Evolutionary conservation across 2,797 vertebrate species (phyloP).

Genomic region (Xenops minutus): DNA sequence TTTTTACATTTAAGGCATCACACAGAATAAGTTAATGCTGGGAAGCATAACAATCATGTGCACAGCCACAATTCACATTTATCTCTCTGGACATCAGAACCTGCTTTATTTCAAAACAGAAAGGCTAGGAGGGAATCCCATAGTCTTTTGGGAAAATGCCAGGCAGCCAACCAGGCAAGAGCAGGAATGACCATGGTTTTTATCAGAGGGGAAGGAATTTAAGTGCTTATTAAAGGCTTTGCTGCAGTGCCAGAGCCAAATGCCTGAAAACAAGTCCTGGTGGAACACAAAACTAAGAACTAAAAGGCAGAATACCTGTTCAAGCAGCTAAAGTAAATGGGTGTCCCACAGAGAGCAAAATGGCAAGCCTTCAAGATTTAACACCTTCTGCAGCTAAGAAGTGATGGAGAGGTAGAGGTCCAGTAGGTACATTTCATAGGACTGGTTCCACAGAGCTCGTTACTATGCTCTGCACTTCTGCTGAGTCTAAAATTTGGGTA

Average conservation of each 20-base stretch:
- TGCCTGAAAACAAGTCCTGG: background rate
- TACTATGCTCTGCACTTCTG: background rate
- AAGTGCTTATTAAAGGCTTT: conserved; percentile 18
- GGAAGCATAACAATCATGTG: background rate
- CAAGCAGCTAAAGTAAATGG: background rate
- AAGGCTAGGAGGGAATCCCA: background rate
- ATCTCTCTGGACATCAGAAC: background rate
- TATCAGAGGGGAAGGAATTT: background rate
- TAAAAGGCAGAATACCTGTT: background rate
- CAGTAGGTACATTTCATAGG: fast-evolving
- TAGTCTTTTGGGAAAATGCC: background rate
- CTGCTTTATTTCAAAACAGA: background rate
- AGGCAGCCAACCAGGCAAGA: background rate
- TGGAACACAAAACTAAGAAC: background rate
- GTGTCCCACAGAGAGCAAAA: background rate
- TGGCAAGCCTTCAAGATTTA: background rate
- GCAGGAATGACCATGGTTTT: background rate
- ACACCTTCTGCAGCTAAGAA: background rate
- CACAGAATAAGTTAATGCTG: conserved; percentile 15
- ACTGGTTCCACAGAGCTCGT: background rate
- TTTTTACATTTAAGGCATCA: conserved; percentile 36
- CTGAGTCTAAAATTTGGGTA: background rate
- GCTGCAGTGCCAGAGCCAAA: background rate
- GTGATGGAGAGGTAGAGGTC: background rate
- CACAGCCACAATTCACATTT: background rate